These are phyloP conservation scores for Dione juno DNA, from an alignment of 2,888 invertebrate genomes.

Conservation along the genomic window DNA sequence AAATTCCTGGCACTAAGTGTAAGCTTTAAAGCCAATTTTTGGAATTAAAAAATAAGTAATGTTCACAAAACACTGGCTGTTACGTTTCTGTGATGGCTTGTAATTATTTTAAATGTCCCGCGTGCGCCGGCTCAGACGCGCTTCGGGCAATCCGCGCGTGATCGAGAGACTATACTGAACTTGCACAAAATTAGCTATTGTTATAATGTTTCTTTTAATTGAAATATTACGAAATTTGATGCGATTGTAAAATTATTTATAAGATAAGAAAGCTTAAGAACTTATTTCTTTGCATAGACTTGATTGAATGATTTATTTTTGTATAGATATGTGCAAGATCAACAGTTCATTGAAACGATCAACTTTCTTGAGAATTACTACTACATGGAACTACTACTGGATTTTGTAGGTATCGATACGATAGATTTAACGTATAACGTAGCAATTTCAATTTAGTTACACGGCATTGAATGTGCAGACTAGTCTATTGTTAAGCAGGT, in stretches of 20 bases:
- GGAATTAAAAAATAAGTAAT: constrained; percentile 82
- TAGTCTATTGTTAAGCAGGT: too few species aligned
- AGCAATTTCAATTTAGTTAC: too few species aligned
- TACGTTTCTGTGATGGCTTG: constrained; percentile 81
- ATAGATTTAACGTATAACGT: too few species aligned
- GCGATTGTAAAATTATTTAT: not conserved
- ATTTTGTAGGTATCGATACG: too few species aligned
- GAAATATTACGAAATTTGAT: constrained; percentile 27
- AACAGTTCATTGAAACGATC: too few species aligned
- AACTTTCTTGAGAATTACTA: too few species aligned
- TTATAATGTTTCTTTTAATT: constrained; percentile 46
- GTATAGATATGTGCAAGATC: too few species aligned
- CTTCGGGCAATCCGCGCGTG: constrained; percentile 70
- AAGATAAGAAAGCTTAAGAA: too few species aligned
- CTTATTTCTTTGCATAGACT: too few species aligned
- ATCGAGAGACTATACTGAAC: constrained; percentile 79
- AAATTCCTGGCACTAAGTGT: constrained; percentile 73
- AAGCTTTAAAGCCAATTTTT: constrained; percentile 70
- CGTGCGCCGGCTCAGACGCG: constrained; percentile 59
- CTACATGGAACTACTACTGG: too few species aligned
- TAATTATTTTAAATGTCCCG: constrained; percentile 85
- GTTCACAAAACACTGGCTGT: constrained; percentile 82
- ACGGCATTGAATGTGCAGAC: too few species aligned
- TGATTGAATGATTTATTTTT: too few species aligned
- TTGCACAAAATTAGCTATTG: constrained; percentile 52